Conservation (phyloP, 2,888 invertebrate species). For the Stenichneumon culpator region DNA sequence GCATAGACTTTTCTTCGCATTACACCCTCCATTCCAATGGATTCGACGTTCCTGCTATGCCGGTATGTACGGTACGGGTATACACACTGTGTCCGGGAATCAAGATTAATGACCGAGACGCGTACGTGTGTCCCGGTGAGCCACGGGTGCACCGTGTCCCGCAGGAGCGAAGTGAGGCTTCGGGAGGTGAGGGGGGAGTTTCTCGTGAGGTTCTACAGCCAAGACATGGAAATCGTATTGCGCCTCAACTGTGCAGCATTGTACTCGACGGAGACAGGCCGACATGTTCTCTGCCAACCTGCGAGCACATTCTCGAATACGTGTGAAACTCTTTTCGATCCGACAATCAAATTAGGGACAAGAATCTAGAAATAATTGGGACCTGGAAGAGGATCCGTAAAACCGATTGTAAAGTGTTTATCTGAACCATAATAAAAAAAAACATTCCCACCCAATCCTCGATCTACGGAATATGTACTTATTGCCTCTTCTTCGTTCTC, state of each 20-base stretch:
- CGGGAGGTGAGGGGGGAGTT: slow-evolving; percentile 19
- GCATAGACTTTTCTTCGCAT: slow-evolving; percentile 47
- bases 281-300: background rate
- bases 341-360: background rate
- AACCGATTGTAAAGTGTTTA: no score
- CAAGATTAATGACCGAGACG: slow-evolving; percentile 80
- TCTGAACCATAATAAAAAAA: no score
- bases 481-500: background rate
- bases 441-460: no score
- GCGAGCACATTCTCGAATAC: background rate
- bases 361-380: no score
- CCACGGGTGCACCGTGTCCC: slow-evolving; percentile 68
- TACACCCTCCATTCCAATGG: slow-evolving; percentile 36
- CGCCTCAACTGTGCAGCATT: slow-evolving; percentile 2
- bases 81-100: slow-evolving; percentile 72
- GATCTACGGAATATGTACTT: background rate
- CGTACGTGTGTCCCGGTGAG: slow-evolving; percentile 67
- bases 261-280: slow-evolving; percentile 4
- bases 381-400: no score
- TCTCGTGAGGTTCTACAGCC: slow-evolving; percentile 42
- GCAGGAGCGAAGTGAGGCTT: slow-evolving; percentile 57
- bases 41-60: slow-evolving; percentile 30
- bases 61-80: background rate
- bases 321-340: background rate
- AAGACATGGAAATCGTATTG: slow-evolving; percentile 53